Evolutionary conservation across 1,140 invertebrate genomes (phyloP).

Genomic region (Cardiocondyla obscurior): DNA sequence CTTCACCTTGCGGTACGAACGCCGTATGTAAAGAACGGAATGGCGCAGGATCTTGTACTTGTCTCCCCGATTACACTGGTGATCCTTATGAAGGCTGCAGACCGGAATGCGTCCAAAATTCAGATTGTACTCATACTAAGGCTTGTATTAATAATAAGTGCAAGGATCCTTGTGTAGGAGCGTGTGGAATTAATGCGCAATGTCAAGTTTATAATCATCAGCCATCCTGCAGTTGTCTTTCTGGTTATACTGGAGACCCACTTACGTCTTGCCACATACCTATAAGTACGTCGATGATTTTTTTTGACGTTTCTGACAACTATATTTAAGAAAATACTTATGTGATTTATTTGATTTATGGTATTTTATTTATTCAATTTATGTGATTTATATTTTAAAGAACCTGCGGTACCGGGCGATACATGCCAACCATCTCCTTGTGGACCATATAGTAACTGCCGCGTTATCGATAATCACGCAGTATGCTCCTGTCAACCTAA

Average conservation of each 20-base stretch:
- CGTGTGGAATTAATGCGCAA: conserved; percentile 91
- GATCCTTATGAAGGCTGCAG: conserved; percentile 92
- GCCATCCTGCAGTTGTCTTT: conserved; percentile 90
- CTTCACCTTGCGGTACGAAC: conserved; percentile 92
- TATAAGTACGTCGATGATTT: conserved; percentile 84
- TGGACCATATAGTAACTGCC: conserved; percentile 92
- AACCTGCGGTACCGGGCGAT: conserved; percentile 84
- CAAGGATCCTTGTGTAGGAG: conserved; percentile 90
- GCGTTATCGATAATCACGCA: conserved; percentile 88
- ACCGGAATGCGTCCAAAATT: conserved; percentile 92
- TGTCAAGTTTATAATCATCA: conserved; percentile 93
- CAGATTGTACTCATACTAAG: conserved; percentile 89
- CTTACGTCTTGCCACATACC: conserved; percentile 88
- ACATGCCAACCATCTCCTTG: conserved; percentile 93
- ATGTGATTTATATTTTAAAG: conserved; percentile 76
- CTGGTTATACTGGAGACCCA: conserved; percentile 91
- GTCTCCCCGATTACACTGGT: conserved; percentile 91
- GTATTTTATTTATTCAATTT: no score
- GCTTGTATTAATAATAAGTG: conserved; percentile 94
- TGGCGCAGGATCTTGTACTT: conserved; percentile 91
- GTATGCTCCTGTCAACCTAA: conserved; percentile 92
- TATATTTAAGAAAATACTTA: background rate
- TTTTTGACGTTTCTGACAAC: background rate
- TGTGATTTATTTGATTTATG: no score
- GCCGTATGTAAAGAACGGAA: conserved; percentile 91